These are phyloP conservation scores for Sus scrofa DNA, from an alignment of 2,113 vertebrate genomes.

Conservation along the genomic window T2T-Sscrofa CM000815.6:88368501-88369000, in stretches of 20 bases:
- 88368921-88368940: background rate
- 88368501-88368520: slow-evolving; percentile 55
- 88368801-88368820: background rate
- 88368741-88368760: background rate
- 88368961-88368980: background rate
- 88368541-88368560: background rate
- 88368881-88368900: background rate
- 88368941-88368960: background rate
- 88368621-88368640: background rate
- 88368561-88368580: background rate
- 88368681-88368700: background rate
- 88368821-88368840: background rate
- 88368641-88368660: background rate
- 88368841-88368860: background rate
- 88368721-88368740: slow-evolving; percentile 14
- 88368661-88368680: background rate
- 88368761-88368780: background rate
- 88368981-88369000: background rate
- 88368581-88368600: slow-evolving; percentile 23
- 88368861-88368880: background rate
- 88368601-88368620: background rate
- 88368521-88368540: background rate
- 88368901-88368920: background rate
- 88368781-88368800: background rate
- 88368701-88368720: background rate